phyloP scores from a whole-genome alignment of 1,140 invertebrate species.

The Cryptotermes secundus region DNA sequence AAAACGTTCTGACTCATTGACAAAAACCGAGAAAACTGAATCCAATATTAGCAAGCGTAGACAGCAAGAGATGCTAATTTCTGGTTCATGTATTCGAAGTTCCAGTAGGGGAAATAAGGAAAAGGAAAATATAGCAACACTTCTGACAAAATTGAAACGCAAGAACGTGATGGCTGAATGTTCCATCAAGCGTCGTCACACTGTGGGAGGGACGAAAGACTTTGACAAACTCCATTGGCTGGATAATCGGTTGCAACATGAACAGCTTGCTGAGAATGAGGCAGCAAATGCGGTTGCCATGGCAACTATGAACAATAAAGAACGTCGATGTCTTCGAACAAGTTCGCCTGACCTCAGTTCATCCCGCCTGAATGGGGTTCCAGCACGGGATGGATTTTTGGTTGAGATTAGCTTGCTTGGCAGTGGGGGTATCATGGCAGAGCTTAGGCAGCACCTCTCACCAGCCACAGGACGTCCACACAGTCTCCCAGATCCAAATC shows the following conservation, averaged over 20 bases:
- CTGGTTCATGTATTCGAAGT: slow-evolving; percentile 49
- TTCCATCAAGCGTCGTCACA: slow-evolving; percentile 85
- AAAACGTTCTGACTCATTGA: slow-evolving; percentile 66
- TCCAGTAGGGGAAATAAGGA: slow-evolving; percentile 32
- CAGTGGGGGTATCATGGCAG: slow-evolving; percentile 56
- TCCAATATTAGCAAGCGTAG: slow-evolving; percentile 72
- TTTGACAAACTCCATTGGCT: slow-evolving; percentile 67
- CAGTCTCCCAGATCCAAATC: slow-evolving; percentile 54
- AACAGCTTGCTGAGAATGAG: slow-evolving; percentile 49
- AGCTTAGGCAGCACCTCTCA: slow-evolving; percentile 43
- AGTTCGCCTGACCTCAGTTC: slow-evolving; percentile 63
- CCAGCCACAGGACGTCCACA: slow-evolving; percentile 52
- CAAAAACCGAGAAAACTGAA: slow-evolving; percentile 80
- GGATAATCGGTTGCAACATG: slow-evolving; percentile 55
- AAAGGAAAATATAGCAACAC: slow-evolving; percentile 36
- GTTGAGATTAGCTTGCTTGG: slow-evolving; percentile 56
- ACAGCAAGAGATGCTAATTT: slow-evolving; percentile 55
- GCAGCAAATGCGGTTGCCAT: slow-evolving; percentile 50
- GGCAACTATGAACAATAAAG: slow-evolving; percentile 41
- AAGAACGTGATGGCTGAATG: slow-evolving; percentile 74
- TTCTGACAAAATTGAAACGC: slow-evolving; percentile 61
- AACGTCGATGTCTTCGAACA: slow-evolving; percentile 55
- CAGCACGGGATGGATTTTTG: slow-evolving; percentile 46
- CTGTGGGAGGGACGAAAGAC: slow-evolving; percentile 86
- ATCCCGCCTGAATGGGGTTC: slow-evolving; percentile 42